Evolutionary conservation across 2,113 vertebrate species (phyloP), one percentile per base, ranked within the genome.

Genomic region (Pluvialis apricaria): DNA sequence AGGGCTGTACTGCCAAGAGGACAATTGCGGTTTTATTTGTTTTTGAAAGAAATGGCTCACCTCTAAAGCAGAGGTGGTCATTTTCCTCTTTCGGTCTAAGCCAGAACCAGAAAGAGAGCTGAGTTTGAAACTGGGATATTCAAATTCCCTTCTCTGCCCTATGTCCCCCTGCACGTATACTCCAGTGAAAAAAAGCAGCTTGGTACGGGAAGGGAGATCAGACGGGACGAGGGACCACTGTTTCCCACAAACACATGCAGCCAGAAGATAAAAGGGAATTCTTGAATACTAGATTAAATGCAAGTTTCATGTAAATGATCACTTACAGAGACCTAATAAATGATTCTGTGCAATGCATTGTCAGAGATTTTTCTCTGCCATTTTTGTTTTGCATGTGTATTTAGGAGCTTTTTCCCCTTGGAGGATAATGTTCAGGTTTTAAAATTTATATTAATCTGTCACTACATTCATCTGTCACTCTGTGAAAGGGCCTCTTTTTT

Each of bases 261-360:
- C 29, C 49, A 83, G 52, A 72, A 85, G 81, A 96, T 94, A 70
- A 95, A 95, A 95, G 42, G 17, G 36, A 92, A 94, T 51, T 61
- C 62, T 4, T 91, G 90, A 95, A 87, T 88, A 79, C 60, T 34
- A 86, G 77, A 94, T 78, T 81, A 97, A 95, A 97, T 79, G 47
- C 75, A 93, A 92, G 96, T 83, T 95, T 96, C 82, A 89, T 72
- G 54, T 73, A 95, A 97, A 94, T 76, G 71, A 92, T 94, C 86
- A 44, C 68, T 91, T 91, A 95, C 77, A 89, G 92, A 86, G 76
- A 90, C 60, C 82, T 96, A 95, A 96, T 93, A 91, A 94, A 94
- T 78, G 82, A 94, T 95, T 91, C 82, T 71, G 34, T 89, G 70
- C 81, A 89, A 83, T n/a, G 32, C 81, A 77, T 9, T 70, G 55